phyloP scores from a whole-genome alignment of 1,140 invertebrate species.

The Laupala kohalensis region DNA sequence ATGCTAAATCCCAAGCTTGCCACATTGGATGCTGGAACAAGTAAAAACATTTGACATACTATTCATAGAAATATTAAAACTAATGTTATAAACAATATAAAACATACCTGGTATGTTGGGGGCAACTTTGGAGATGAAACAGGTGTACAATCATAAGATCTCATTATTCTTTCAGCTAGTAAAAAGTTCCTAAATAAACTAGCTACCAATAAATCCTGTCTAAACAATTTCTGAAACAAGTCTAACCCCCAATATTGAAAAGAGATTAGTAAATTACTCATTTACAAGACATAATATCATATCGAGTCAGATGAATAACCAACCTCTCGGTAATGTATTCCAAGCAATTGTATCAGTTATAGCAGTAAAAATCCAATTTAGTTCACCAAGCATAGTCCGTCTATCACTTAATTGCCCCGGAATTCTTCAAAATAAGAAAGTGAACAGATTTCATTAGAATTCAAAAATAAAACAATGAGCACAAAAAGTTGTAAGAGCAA shows the following conservation, averaged over 20 bases:
- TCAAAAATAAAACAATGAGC: too few relatives aligned
- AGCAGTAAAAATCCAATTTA: conserved; percentile 99
- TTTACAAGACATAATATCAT: neutral
- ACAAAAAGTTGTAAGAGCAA: too few relatives aligned
- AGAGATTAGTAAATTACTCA: neutral
- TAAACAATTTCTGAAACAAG: conserved; percentile 91
- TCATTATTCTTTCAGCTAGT: conserved; percentile 89
- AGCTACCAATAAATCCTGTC: conserved; percentile 95
- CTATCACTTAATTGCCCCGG: conserved; percentile 90
- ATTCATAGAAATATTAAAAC: neutral
- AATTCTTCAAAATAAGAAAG: conserved; percentile 47
- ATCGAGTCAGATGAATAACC: neutral
- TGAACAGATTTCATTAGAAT: too few relatives aligned
- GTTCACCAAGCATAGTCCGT: conserved; percentile 92
- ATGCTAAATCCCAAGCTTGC: conserved; percentile 94
- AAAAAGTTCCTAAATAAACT: conserved; percentile 96
- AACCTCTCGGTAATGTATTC: conserved; percentile 82
- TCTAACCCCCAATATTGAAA: conserved; percentile 39
- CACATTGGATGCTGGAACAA: conserved; percentile 61
- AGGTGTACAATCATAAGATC: conserved; percentile 91
- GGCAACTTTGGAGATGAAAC: conserved; percentile 83
- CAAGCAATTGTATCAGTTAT: conserved; percentile 99
- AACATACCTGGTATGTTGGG: conserved; percentile 63
- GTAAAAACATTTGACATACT: too few relatives aligned
- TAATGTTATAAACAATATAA: neutral